Evolutionary conservation across 2,888 invertebrate species (phyloP).

Genomic region (Drosophila quinaria): DNA sequence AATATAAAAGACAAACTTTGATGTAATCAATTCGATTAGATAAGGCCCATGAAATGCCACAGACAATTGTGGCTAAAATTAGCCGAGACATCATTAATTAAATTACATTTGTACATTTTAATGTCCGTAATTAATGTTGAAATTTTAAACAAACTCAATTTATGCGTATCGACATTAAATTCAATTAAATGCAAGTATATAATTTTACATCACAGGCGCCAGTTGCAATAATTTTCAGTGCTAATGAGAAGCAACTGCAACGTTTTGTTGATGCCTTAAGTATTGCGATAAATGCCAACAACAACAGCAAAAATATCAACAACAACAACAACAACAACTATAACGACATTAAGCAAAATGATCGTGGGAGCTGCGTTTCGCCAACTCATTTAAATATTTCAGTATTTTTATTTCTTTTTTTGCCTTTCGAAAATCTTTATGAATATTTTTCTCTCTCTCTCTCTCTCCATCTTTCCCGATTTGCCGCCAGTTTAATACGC

Average conservation of each 20-base stretch:
- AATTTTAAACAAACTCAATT: constrained; percentile 30
- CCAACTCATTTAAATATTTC: constrained; percentile 63
- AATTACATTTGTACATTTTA: constrained; percentile 31
- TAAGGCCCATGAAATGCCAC: constrained; percentile 66
- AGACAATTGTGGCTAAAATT: constrained; percentile 21
- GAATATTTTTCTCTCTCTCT: constrained; percentile 44
- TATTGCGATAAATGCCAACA: constrained; percentile 48
- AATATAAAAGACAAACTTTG: constrained; percentile 71
- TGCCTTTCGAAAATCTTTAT: constrained; percentile 57
- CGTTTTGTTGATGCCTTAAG: constrained; percentile 57
- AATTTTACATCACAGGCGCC: constrained; percentile 40
- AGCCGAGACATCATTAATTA: constrained; percentile 31
- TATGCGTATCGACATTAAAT: constrained; percentile 37
- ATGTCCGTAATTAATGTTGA: constrained; percentile 23
- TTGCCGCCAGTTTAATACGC: constrained; percentile 69
- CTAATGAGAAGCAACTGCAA: constrained; percentile 60
- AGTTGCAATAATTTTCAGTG: constrained; percentile 36
- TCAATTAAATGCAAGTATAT: constrained; percentile 38
- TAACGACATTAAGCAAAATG: constrained; percentile 33
- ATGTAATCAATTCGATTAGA: constrained; percentile 80
- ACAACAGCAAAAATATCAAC: constrained; percentile 14
- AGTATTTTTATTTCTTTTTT: not conserved
- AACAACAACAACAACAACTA: constrained; percentile 23
- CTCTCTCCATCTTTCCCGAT: constrained; percentile 24
- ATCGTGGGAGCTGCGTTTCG: constrained; percentile 75